phyloP scores from a whole-genome alignment of 2,113 vertebrate species.

The Archilochus colubris region DNA sequence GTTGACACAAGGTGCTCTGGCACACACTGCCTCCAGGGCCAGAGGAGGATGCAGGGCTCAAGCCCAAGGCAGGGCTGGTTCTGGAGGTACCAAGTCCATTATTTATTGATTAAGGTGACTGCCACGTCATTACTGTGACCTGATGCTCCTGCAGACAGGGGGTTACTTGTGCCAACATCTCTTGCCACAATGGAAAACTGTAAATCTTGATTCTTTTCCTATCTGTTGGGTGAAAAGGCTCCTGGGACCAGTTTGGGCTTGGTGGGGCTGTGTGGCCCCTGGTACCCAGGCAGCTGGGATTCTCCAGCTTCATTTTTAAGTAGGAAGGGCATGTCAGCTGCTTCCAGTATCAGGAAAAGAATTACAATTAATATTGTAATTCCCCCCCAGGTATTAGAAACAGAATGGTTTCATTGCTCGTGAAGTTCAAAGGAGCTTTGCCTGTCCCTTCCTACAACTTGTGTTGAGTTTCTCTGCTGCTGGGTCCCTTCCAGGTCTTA shows the following conservation, averaged over 20 bases:
- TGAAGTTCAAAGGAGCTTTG: background rate
- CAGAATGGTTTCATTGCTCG: accelerated
- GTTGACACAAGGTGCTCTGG: background rate
- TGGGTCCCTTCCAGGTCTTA: background rate
- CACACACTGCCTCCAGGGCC: too few species aligned
- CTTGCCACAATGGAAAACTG: background rate
- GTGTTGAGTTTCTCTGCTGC: background rate
- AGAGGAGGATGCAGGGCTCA: background rate
- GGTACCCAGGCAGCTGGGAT: background rate
- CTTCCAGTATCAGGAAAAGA: accelerated
- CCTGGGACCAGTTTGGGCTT: background rate
- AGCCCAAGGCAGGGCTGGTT: background rate
- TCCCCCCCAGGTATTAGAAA: background rate
- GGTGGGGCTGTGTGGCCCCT: background rate
- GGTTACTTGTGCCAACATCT: background rate
- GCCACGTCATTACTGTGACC: accelerated
- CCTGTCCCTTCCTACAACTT: accelerated
- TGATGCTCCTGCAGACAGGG: background rate
- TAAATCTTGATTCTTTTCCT: background rate
- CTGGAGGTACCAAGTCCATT: background rate
- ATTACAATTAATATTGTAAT: background rate
- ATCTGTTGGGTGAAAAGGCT: background rate
- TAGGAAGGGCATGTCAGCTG: accelerated
- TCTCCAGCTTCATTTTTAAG: background rate
- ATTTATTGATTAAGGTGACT: background rate